Conservation (phyloP, 2,797 vertebrate genomes). For the Coregonus ussuriensis region DNA sequence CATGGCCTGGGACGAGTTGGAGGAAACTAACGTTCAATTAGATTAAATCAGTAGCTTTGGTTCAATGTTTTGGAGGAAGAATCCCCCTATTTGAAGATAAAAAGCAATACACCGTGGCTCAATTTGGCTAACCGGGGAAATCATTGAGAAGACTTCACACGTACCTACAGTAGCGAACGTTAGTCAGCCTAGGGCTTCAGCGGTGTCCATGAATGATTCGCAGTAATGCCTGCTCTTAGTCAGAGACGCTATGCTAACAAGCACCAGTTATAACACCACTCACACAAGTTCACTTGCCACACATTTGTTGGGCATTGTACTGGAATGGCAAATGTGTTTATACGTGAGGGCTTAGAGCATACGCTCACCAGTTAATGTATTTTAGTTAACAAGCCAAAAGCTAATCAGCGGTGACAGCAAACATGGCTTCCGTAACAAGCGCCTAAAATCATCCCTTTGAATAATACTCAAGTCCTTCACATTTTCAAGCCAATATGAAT, state of each 20-base stretch:
- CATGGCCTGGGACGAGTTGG: neutral
- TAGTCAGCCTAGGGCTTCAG: neutral
- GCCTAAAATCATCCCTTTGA: neutral
- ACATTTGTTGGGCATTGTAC: neutral
- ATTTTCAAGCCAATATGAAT: conserved; percentile 13
- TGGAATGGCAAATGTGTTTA: neutral
- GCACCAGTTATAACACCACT: neutral
- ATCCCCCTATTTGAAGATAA: too few relatives aligned
- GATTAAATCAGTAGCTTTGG: too few relatives aligned
- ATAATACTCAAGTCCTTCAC: fast-evolving
- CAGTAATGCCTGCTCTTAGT: neutral
- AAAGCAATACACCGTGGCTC: too few relatives aligned
- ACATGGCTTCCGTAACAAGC: conserved; percentile 56
- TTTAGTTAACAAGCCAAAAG: neutral
- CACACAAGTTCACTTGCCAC: neutral
- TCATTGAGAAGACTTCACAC: too few relatives aligned
- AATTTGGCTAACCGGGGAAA: too few relatives aligned
- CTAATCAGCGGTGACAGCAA: conserved; percentile 17
- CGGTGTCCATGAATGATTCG: neutral
- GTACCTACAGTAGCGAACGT: neutral
- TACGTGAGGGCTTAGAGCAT: neutral
- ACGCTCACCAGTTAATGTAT: neutral
- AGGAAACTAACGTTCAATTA: too few relatives aligned
- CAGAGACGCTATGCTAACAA: neutral
- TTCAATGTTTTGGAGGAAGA: too few relatives aligned